These are phyloP conservation scores for Otis tarda DNA, from an alignment of 2,113 vertebrate genomes.

Conservation along the genomic window DNA sequence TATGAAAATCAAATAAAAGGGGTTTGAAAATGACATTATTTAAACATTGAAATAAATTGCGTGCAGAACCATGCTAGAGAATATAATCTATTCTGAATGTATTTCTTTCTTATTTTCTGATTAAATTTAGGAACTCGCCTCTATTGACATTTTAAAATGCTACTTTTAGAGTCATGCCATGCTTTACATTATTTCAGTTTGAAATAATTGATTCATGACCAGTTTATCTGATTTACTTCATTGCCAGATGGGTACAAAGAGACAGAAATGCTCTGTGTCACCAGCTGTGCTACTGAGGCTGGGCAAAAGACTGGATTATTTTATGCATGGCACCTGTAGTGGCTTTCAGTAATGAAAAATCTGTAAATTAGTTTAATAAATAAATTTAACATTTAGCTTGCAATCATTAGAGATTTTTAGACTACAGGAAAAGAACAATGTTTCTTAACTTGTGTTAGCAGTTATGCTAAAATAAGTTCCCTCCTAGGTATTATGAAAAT, in stretches of 20 bases:
- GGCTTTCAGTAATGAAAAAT: neutral
- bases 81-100: neutral
- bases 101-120: neutral
- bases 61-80: neutral
- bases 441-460: neutral
- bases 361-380: neutral
- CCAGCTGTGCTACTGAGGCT: neutral
- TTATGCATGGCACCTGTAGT: neutral
- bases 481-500: neutral
- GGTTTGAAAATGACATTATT: neutral
- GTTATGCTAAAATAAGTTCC: neutral
- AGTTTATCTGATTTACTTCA: conserved; percentile 30
- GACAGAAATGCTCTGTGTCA: neutral
- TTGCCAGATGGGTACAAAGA: neutral
- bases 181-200: conserved; percentile 19
- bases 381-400: neutral
- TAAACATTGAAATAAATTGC: neutral
- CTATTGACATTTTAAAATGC: neutral
- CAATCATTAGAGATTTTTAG: neutral
- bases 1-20: neutral
- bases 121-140: neutral
- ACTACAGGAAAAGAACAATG: neutral
- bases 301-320: neutral
- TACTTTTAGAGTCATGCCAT: neutral
- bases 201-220: conserved; percentile 23